Conservation (phyloP, 35 echinoderm and acorn worm genomes). For the Anneissia japonica region DNA sequence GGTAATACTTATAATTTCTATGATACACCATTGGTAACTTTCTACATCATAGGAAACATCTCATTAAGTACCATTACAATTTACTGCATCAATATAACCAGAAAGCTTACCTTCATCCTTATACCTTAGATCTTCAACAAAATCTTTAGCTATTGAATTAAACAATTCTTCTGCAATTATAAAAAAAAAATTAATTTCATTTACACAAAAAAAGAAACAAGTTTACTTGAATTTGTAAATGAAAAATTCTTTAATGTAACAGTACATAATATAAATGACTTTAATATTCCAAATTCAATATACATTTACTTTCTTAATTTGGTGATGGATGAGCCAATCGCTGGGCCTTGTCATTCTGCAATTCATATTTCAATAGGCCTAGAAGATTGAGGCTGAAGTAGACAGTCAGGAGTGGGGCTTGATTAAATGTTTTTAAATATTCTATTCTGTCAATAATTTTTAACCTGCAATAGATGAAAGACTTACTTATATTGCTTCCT, state of each 20-base stretch:
- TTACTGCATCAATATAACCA: too few relatives aligned
- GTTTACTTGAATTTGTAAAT: not conserved
- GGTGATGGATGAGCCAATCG: not conserved
- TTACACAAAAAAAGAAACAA: not conserved
- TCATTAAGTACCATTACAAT: too few relatives aligned
- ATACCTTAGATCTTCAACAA: conserved; percentile 68
- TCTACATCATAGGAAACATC: too few relatives aligned
- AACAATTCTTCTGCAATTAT: conserved; percentile 92
- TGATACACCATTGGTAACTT: too few relatives aligned
- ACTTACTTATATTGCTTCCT: conserved; percentile 75
- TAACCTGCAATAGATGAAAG: not conserved
- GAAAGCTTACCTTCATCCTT: conserved; percentile 74
- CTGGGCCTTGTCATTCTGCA: not conserved
- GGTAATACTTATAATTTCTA: too few relatives aligned
- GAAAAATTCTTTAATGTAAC: conserved; percentile 7
- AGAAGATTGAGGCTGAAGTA: not conserved
- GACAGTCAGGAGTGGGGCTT: not conserved
- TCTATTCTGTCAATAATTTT: not conserved
- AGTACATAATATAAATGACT: not conserved
- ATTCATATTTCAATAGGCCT: not conserved
- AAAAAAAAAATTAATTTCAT: too few relatives aligned
- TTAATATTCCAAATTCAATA: not conserved
- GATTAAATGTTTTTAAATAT: not conserved
- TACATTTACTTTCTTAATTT: not conserved
- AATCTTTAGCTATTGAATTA: conserved; percentile 92